Base-by-base conservation (phyloP, 2,888 invertebrate species). In the Oscheius myriophilus region DNA sequence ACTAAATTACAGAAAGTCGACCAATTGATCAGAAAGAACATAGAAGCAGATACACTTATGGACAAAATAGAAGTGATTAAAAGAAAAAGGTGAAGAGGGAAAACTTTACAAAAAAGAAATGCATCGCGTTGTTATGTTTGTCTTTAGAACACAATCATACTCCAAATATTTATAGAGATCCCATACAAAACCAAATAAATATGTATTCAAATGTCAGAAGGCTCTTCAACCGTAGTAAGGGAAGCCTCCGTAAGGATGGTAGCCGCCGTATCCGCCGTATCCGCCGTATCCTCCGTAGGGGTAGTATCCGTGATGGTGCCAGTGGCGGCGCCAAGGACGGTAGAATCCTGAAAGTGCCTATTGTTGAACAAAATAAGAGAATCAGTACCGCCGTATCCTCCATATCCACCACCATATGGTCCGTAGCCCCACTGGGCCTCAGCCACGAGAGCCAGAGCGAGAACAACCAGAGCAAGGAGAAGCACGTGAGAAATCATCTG, bases 371-470 rank as follows among this genome's bases (percentile, higher is more conserved):
- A n/a, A 42, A 4, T 9, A 7, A 11, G 21, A 41, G 21, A 42
- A 57, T 21, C 12, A 18, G 33, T 33, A 33, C 55, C 55, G 0
- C 45, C 45, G 45, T 59, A 61, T 26, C 61, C 61, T 49, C 49
- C 49, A 18, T 49, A 49, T 16, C 49, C 46, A 46, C 61, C 61
- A 18, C 21, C 25, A 46, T 46, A 43, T 1, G 23, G 23, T 11
- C 23, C 43, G n/a, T 23, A 18, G 18, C 61, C 61, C 61, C 61
- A 61, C 49, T 61, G 61, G n/a, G 61, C 61, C 26, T 61, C 49
- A 18, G 46, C 46, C 1, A 61, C 61, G 26, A 45, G 49, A 33
- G 21, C 49, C 0, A 49, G n/a, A n/a, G 46, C 46, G 12, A 61
- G 49, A 39, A 61, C n/a, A 4, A 49, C n/a, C 12, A 49, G 33